Conservation (phyloP, 2,888 invertebrate species). For the Meganola albula region DNA sequence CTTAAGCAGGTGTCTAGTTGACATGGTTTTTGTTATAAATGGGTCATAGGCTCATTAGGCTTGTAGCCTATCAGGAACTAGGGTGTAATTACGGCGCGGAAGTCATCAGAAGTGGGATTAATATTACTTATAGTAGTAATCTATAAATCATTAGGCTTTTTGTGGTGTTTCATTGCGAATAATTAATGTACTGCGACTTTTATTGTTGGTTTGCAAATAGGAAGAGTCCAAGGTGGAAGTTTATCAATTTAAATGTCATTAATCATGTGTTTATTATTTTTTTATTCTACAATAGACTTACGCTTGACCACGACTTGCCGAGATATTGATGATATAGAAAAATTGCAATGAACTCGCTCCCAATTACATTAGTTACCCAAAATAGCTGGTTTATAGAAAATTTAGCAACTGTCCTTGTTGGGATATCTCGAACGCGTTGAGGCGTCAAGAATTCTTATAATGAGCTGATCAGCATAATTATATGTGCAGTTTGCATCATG, state of each 20-base stretch:
- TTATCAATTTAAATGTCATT: no score
- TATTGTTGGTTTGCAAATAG: slow-evolving; percentile 4
- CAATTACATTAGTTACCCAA: no score
- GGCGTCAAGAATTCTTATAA: slow-evolving; percentile 26
- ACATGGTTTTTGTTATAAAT: slow-evolving; percentile 40
- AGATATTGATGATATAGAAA: no score
- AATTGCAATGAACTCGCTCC: no score
- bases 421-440: slow-evolving; percentile 7
- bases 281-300: no score
- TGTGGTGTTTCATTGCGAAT: slow-evolving; percentile 23
- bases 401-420: neutral
- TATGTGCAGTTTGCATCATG: slow-evolving; percentile 14
- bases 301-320: no score
- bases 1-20: slow-evolving; percentile 42
- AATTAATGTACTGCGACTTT: slow-evolving; percentile 19
- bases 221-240: no score
- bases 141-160: slow-evolving; percentile 30
- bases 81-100: slow-evolving; percentile 26
- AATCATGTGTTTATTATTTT: no score
- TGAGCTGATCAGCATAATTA: slow-evolving; percentile 27
- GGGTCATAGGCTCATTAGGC: slow-evolving; percentile 29
- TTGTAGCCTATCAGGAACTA: slow-evolving; percentile 27
- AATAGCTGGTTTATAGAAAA: no score
- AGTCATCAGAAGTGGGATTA: slow-evolving; percentile 23
- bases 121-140: slow-evolving; percentile 18